Conservation (phyloP, 2,888 invertebrate genomes). For the Polydrusus tereticollis region DNA sequence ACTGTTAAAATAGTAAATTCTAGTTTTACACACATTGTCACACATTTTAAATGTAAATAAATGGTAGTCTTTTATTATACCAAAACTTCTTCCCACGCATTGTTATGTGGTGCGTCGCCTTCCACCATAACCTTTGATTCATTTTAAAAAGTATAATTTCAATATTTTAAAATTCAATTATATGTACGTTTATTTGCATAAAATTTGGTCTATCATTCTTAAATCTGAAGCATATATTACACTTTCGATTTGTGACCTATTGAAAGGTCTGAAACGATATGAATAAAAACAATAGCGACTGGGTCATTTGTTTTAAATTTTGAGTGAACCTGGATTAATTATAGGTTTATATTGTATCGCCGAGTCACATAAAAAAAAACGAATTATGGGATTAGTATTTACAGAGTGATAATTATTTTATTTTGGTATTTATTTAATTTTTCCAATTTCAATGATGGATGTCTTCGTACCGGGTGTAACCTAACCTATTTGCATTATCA, state of each 20-base stretch:
- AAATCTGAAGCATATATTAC: slow-evolving; percentile 9
- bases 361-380: background rate
- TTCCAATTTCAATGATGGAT: too few species aligned
- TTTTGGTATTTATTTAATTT: too few species aligned
- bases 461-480: too few species aligned
- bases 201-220: slow-evolving; percentile 18
- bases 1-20: slow-evolving; percentile 2
- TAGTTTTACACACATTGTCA: background rate
- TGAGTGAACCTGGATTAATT: background rate
- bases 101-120: background rate
- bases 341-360: background rate
- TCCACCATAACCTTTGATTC: background rate
- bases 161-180: slow-evolving; percentile 18
- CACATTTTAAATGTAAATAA: slow-evolving; percentile 6
- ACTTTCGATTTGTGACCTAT: slow-evolving; percentile 20
- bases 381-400: background rate
- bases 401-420: too few species aligned
- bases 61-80: background rate
- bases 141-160: background rate
- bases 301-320: slow-evolving; percentile 12
- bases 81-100: slow-evolving; percentile 8
- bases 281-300: slow-evolving; percentile 25
- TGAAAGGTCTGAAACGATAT: slow-evolving; percentile 16
- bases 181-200: slow-evolving; percentile 4
- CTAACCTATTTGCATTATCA: too few species aligned